Evolutionary conservation across 2,113 vertebrate species (phyloP).

Genomic region (Rostratula benghalensis): DNA sequence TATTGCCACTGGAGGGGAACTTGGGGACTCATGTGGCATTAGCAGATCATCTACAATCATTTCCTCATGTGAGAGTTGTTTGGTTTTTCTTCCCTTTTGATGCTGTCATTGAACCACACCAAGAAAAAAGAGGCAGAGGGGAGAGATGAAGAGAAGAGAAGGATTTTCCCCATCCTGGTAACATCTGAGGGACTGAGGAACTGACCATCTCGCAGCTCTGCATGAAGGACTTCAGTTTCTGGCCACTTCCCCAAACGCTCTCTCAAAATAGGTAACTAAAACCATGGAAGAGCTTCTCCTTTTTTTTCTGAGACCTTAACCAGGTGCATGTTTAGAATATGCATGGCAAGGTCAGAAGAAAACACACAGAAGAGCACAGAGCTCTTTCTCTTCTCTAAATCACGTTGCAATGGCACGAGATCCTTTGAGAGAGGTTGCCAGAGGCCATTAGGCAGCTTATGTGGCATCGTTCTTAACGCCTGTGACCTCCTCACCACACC

Average conservation of each 20-base stretch:
- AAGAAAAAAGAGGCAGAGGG: neutral
- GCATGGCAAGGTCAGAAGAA: neutral
- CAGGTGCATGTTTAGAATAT: neutral
- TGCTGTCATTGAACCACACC: neutral
- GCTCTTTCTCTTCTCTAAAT: neutral
- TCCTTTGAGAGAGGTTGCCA: neutral
- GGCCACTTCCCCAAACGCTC: neutral
- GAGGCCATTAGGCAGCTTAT: neutral
- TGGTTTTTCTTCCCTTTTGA: neutral
- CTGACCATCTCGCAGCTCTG: neutral
- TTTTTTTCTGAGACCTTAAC: neutral
- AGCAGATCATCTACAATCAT: neutral
- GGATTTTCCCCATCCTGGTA: too few relatives aligned
- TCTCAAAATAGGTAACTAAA: neutral
- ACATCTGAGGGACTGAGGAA: accelerated
- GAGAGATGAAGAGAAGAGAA: too few relatives aligned
- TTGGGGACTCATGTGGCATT: neutral
- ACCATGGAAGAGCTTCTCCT: neutral
- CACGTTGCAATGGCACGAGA: neutral
- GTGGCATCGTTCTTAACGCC: neutral
- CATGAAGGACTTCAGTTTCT: neutral
- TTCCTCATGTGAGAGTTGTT: neutral
- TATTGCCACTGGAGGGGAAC: neutral
- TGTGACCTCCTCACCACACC: neutral
- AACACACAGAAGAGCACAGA: neutral